A percentile compares a stretch with the other conserved stretches of the same genome.
These are phyloP conservation scores for Gallinago media DNA, from an alignment of 2,113 vertebrate species.

Conservation along the genomic window DNA sequence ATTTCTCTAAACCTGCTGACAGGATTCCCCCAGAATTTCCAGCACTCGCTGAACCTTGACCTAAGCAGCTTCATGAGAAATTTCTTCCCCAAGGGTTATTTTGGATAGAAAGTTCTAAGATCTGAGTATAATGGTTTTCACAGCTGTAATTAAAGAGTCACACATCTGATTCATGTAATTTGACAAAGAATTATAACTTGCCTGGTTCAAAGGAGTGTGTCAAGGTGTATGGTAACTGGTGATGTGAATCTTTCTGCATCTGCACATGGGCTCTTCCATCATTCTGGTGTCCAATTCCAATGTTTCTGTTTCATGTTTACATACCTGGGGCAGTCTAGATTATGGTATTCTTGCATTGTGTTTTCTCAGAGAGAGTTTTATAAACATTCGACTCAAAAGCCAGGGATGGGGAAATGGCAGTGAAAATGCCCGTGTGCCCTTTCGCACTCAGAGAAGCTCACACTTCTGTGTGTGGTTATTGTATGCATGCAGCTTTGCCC, in stretches of 20 bases:
- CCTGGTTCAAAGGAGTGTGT: slow-evolving; percentile 4
- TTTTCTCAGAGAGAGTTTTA: background rate
- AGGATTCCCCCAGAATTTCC: slow-evolving; percentile 67
- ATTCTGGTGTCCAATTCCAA: background rate
- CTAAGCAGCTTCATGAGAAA: slow-evolving; percentile 28
- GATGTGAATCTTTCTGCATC: slow-evolving; percentile 18
- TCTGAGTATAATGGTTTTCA: slow-evolving; percentile 37
- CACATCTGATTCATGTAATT: slow-evolving; percentile 41
- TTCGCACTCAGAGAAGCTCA: background rate
- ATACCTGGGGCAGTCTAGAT: background rate
- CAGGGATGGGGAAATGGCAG: background rate
- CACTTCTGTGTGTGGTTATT: background rate
- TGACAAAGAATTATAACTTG: slow-evolving; percentile 44
- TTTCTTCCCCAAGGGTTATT: slow-evolving; percentile 54
- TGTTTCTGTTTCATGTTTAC: background rate
- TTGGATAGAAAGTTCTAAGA: slow-evolving; percentile 39
- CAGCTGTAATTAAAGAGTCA: slow-evolving; percentile 43
- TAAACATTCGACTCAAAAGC: slow-evolving; percentile 13
- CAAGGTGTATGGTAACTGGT: background rate
- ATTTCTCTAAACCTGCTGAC: slow-evolving; percentile 44
- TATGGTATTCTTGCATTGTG: background rate
- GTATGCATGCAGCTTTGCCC: background rate
- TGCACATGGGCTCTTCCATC: slow-evolving; percentile 1
- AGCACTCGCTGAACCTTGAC: slow-evolving; percentile 26
- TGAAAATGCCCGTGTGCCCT: background rate